Base-by-base conservation (phyloP, 2,888 invertebrate genomes). In the Apotomis betuletana region DNA sequence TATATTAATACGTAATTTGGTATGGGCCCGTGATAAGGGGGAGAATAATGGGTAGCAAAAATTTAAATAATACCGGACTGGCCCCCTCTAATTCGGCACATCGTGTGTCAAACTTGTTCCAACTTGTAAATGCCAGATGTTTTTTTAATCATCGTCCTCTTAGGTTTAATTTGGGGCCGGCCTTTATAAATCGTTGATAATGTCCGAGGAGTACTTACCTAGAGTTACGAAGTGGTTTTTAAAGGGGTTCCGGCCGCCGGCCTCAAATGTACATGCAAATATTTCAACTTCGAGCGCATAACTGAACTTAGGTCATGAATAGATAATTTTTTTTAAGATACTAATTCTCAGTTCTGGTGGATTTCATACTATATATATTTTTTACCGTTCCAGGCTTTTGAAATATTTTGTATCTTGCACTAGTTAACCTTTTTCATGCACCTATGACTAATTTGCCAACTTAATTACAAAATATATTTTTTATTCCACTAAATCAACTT, bases 1-100 rank as follows among this genome's bases (percentile, higher is more conserved):
- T 92, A 86, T 84, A 90, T 92, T 90, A 92, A 92, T 89, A 87
- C 86, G 84, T 89, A 91, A 92, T 92, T 90, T 85, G 87, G 89
- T 88, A 87, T 87, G 88, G 90, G 87, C 91, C 92, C 88, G 80
- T 78, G 89, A 90, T 93, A 90, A 89, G 89, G 91, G 85, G 86
- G 83, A 81, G 85, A 80, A 91, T 89, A 90, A 92, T 88, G 83
- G 87, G 79, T 88, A 85, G 88, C 88, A 90, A 91, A 90, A 83
- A 81, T 87, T 84, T 84, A 83, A 89, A 89, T 87, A 83, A 85
- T 82, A 86, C 65, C 73, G 49, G 70, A 78, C 76, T 80, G 85
- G 82, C 83, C 89, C 87, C 87, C 80, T 83, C 82, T 88, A 89
- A 87, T 89, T 87, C 72, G 72, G 84, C 85, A 85, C 83, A 78